Evolutionary conservation across 1,140 invertebrate species (phyloP), one percentile per base, ranked within the genome.

Genomic region (Neotoxoptera formosana): DNA sequence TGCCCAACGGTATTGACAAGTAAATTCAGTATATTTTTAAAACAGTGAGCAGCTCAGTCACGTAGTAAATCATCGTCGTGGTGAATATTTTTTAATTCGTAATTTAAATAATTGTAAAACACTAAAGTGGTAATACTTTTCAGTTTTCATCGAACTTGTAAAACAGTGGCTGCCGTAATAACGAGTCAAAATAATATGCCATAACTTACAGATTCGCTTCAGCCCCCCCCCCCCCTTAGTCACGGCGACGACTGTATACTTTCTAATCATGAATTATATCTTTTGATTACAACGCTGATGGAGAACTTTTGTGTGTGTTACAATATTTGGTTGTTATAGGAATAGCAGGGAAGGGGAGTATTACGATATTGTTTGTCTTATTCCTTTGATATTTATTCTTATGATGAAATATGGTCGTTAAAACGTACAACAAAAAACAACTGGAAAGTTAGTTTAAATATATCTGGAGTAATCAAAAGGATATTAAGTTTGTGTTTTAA

Each of bases 311-410:
- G n/a, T 41, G n/a, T n/a, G n/a, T n/a, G 30, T 76, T n/a, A 76
- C 60, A 76, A 76, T 76, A 34, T 34, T 76, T 76, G 60, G n/a
- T 76, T 76, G 60, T 76, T n/a, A n/a, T n/a, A n/a, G n/a, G 41
- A 41, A 1, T 30, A 76, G 60, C 7, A n/a, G 30, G 60, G 8
- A n/a, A n/a, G 30, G 17, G 11, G n/a, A 76, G 60, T 76, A 76
- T 34, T 76, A 34, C 30, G 60, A 76, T 76, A n/a, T 76, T 76
- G n/a, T 76, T 76, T 76, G 30, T 76, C 30, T 76, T 76, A n/a
- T 76, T 76, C 60, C 60, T 76, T 76, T 76, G 60, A 76, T 76
- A 76, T 76, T 76, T 76, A 76, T 76, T 76, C 60, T 76, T n/a
- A 76, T 76, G n/a, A n/a, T n/a, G 60, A 76, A 76, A 76, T 76